These are phyloP conservation scores for Drosophila acutilabella DNA, from an alignment of 2,888 invertebrate species.

Conservation along the genomic window DNA sequence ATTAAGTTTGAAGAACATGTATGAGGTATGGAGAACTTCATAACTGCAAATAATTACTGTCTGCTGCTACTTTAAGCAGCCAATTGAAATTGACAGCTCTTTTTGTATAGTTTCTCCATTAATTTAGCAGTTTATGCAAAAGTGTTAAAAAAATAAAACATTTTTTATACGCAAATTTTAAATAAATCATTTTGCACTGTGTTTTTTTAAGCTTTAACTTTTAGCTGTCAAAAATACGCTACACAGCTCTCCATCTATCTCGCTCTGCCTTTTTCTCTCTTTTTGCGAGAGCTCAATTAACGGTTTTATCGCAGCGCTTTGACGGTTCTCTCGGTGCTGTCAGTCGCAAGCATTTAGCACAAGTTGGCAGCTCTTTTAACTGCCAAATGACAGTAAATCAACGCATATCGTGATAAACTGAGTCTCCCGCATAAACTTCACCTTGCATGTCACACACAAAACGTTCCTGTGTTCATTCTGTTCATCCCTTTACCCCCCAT, in stretches of 20 bases:
- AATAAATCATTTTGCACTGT: too few species aligned
- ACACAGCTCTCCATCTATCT: neutral
- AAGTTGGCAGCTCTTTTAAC: constrained; percentile 19
- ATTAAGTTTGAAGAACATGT: neutral
- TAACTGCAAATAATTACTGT: too few species aligned
- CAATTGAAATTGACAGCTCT: too few species aligned
- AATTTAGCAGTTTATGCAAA: too few species aligned
- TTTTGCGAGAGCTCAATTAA: neutral
- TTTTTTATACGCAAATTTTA: too few species aligned
- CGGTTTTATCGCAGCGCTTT: neutral
- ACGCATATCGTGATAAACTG: constrained; percentile 30
- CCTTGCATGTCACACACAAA: constrained; percentile 36
- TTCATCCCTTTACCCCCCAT: too few species aligned
- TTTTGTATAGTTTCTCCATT: too few species aligned
- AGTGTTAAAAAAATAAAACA: too few species aligned
- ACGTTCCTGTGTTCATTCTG: neutral
- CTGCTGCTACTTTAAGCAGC: too few species aligned
- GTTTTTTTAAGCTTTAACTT: too few species aligned
- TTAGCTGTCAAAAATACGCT: too few species aligned
- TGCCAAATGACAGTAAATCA: constrained; percentile 22
- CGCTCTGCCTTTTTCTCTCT: neutral
- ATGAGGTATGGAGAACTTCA: too few species aligned
- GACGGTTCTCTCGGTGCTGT: neutral
- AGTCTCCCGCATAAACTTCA: constrained; percentile 36
- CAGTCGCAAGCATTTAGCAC: constrained; percentile 3